phyloP scores from a whole-genome alignment of 2,888 invertebrate species.

The Gymnosoma rotundatum region DNA sequence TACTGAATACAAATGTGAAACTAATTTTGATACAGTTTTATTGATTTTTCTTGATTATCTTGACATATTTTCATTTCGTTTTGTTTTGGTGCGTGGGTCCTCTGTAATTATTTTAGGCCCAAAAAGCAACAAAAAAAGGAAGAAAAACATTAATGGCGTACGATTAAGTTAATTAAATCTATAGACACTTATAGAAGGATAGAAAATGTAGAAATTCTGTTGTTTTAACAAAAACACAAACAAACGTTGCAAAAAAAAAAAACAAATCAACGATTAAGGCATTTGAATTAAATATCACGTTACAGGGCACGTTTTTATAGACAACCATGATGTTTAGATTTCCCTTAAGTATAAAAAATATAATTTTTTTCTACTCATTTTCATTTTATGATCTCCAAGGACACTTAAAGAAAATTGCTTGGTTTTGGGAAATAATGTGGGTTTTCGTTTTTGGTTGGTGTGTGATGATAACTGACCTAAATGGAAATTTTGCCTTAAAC shows the following conservation, averaged over 20 bases:
- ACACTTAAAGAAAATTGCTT: conserved; percentile 23
- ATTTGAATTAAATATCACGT: conserved; percentile 51
- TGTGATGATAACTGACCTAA: conserved; percentile 22
- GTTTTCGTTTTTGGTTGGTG: not conserved
- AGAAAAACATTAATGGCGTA: conserved; percentile 27
- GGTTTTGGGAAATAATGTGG: not conserved
- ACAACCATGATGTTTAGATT: conserved; percentile 10
- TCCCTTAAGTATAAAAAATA: not conserved
- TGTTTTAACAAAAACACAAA: not conserved
- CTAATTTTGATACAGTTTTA: conserved; percentile 44
- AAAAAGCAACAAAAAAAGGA: not conserved
- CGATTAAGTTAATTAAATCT: conserved; percentile 67
- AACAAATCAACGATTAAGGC: conserved; percentile 57
- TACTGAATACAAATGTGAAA: conserved; percentile 34
- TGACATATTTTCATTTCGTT: not conserved
- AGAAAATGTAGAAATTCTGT: not conserved
- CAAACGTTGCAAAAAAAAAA: conserved; percentile 4
- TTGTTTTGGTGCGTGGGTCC: not conserved
- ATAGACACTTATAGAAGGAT: not conserved
- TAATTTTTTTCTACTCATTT: not conserved
- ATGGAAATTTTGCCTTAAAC: conserved; percentile 22
- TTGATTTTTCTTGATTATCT: conserved; percentile 28
- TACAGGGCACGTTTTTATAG: conserved; percentile 19
- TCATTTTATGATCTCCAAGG: conserved; percentile 16
- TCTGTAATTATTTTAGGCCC: conserved; percentile 43